phyloP scores from a whole-genome alignment of 2,113 vertebrate species.

The Pogonocichla stellata region DNA sequence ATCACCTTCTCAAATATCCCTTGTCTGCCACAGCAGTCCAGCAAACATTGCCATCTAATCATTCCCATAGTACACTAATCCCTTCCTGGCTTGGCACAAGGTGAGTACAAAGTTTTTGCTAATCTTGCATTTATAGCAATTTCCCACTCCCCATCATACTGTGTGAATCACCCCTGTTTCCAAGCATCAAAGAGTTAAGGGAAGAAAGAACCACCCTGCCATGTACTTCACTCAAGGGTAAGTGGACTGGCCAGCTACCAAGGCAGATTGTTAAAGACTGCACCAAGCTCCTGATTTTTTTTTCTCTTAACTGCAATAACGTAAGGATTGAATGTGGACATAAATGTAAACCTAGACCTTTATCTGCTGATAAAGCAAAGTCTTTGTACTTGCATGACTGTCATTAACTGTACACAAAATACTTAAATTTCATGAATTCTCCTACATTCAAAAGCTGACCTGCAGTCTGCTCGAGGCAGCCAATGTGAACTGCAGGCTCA shows the following conservation, averaged over 20 bases:
- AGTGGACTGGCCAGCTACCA: constrained; percentile 21
- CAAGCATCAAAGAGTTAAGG: constrained; percentile 32
- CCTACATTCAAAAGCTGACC: constrained; percentile 28
- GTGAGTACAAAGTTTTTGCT: background rate
- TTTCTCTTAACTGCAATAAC: background rate
- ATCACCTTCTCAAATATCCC: background rate
- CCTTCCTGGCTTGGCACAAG: background rate
- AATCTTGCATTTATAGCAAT: background rate
- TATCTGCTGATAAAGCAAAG: constrained; percentile 59
- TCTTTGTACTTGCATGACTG: constrained; percentile 42
- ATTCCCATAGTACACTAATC: background rate
- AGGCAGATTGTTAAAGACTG: constrained; percentile 43
- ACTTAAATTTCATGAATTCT: constrained; percentile 46
- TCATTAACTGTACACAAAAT: constrained; percentile 14
- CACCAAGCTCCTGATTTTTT: background rate
- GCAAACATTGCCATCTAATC: background rate
- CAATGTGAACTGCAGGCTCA: background rate
- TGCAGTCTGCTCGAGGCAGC: background rate
- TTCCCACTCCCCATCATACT: accelerated
- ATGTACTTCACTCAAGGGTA: constrained; percentile 1
- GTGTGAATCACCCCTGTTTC: background rate
- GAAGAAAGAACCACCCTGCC: background rate
- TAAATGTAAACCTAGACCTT: constrained; percentile 32
- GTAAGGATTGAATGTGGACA: background rate
- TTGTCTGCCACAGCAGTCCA: background rate